Conservation (phyloP, 2,797 vertebrate species). For the Aeoliscus strigatus region DNA sequence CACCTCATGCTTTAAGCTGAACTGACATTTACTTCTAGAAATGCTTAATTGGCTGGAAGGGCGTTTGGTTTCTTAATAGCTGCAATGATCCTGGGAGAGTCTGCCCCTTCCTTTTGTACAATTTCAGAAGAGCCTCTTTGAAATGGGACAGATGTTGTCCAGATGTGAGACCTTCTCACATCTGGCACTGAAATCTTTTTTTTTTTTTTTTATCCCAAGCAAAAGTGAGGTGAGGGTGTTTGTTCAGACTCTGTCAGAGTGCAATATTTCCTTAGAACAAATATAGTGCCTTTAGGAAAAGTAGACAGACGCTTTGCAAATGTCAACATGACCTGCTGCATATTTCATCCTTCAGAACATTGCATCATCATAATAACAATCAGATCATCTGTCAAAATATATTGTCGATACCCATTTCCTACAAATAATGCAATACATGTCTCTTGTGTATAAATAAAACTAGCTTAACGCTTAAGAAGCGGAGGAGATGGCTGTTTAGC, state of each 20-base stretch:
- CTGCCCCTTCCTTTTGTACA: slow-evolving; percentile 31
- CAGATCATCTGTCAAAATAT: no score
- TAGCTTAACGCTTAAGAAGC: no score
- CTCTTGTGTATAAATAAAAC: no score
- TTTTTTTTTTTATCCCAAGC: slow-evolving; percentile 51
- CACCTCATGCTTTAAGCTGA: neutral
- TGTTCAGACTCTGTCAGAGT: slow-evolving; percentile 45
- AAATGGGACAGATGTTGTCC: slow-evolving; percentile 73
- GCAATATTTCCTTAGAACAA: slow-evolving; percentile 38
- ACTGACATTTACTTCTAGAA: slow-evolving; percentile 10
- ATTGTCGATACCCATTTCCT: no score
- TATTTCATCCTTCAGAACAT: slow-evolving; percentile 16
- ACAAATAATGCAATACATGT: no score
- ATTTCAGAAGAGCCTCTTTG: slow-evolving; percentile 57
- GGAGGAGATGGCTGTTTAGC: slow-evolving; percentile 45
- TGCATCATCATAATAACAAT: no score
- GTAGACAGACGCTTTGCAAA: no score
- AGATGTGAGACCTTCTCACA: slow-evolving; percentile 75
- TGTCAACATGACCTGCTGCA: slow-evolving; percentile 4
- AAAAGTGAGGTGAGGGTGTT: slow-evolving; percentile 63
- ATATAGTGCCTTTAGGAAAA: slow-evolving; percentile 17
- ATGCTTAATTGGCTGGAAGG: slow-evolving; percentile 13
- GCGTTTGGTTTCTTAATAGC: slow-evolving; percentile 25
- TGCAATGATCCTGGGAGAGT: slow-evolving; percentile 19
- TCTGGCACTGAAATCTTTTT: slow-evolving; percentile 61